These are phyloP conservation scores for Eumeta japonica DNA, from an alignment of 1,140 invertebrate genomes.

Conservation along the genomic window DNA sequence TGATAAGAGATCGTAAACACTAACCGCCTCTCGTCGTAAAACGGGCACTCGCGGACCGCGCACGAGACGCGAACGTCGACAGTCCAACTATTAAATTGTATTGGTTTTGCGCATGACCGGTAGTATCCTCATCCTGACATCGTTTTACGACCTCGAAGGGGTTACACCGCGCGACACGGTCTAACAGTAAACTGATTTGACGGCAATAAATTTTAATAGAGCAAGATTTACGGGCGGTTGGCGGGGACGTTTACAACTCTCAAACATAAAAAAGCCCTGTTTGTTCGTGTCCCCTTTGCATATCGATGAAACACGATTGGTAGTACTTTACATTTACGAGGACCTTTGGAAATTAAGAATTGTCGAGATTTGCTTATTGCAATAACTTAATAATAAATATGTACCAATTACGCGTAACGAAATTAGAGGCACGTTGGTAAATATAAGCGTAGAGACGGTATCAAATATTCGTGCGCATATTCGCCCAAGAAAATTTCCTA, in stretches of 20 bases:
- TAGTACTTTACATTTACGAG: too few species aligned
- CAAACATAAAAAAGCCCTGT: conserved; percentile 37
- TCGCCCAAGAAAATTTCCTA: conserved; percentile 47
- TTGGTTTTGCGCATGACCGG: conserved; percentile 39
- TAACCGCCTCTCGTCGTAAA: too few species aligned
- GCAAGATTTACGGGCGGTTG: conserved; percentile 44
- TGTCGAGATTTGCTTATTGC: too few species aligned
- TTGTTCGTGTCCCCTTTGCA: conserved; percentile 31
- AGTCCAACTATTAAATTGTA: too few species aligned
- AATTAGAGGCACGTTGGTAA: too few species aligned
- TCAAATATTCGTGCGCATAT: conserved; percentile 41
- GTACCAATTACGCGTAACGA: too few species aligned
- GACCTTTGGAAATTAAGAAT: too few species aligned
- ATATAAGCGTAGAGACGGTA: conserved; percentile 55
- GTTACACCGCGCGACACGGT: conserved; percentile 47
- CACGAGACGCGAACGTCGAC: too few species aligned
- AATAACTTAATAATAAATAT: too few species aligned
- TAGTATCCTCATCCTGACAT: conserved; percentile 23
- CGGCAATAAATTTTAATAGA: conserved; percentile 48
- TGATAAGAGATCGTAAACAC: conserved; percentile 51
- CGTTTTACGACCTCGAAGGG: conserved; percentile 43
- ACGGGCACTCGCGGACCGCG: too few species aligned
- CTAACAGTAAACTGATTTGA: conserved; percentile 44
- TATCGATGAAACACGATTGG: too few species aligned
- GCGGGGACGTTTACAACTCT: conserved; percentile 45